Conservation (phyloP, 2,113 vertebrate species). For the Lepidothrix coronata region DNA sequence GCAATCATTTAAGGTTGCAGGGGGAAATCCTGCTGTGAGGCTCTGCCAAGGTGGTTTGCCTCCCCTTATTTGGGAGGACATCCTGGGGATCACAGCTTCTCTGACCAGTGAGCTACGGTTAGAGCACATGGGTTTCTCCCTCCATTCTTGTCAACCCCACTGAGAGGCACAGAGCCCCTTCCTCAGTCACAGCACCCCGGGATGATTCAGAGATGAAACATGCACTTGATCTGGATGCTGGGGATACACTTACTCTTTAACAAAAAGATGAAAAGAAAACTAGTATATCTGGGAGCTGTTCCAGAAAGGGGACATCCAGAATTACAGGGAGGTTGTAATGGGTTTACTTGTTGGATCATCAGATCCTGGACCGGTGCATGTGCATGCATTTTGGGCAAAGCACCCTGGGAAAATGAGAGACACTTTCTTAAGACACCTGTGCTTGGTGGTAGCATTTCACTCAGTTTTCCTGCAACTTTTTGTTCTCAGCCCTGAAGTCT, state of each 20-base stretch:
- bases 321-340: neutral
- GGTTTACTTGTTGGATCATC: accelerated
- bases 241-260: neutral
- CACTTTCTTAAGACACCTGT: neutral
- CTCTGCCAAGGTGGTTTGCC: neutral
- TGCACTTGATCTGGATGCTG: neutral
- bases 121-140: neutral
- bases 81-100: neutral
- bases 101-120: neutral
- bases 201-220: neutral
- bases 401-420: neutral
- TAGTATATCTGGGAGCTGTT: neutral
- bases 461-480: neutral
- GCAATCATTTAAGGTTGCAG: neutral
- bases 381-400: neutral
- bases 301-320: neutral
- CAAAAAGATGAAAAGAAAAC: neutral
- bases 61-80: neutral
- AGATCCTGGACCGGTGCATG: too few species aligned
- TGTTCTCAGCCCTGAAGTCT: neutral
- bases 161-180: neutral
- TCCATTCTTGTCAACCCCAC: neutral
- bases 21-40: neutral
- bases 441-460: neutral
- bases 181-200: neutral